Percentiles rank a stretch among this genome's conserved stretches.
phyloP scores from a whole-genome alignment of 2,797 vertebrate species.

The Phalloptychus januarius region DNA sequence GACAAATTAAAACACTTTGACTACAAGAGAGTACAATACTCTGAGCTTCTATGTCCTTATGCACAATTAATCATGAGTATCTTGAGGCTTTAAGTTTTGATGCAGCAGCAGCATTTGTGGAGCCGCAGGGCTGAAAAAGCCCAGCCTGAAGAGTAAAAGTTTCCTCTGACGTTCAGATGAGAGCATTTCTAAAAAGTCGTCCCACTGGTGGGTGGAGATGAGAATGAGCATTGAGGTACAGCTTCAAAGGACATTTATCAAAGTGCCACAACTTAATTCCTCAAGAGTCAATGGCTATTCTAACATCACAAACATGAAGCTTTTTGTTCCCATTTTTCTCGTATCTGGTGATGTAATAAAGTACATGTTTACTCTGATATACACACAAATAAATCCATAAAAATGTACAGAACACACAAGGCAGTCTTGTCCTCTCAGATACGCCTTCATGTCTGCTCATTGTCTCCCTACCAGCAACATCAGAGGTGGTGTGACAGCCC shows the following conservation, averaged over 20 bases:
- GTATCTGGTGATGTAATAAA: conserved; percentile 36
- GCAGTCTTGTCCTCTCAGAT: conserved; percentile 8
- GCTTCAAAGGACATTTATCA: conserved; percentile 72
- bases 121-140: conserved; percentile 68
- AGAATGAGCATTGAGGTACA: conserved; percentile 36
- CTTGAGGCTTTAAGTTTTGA: conserved; percentile 65
- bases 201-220: conserved; percentile 39
- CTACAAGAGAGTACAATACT: conserved; percentile 60
- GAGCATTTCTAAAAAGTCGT: conserved; percentile 67
- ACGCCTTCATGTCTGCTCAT: conserved; percentile 43
- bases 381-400: conserved; percentile 9
- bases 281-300: conserved; percentile 63
- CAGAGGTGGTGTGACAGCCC: conserved; percentile 55
- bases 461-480: conserved; percentile 58
- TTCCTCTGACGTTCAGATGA: conserved; percentile 62
- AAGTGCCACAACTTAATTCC: conserved; percentile 67
- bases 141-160: conserved; percentile 63
- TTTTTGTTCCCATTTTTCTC: conserved; percentile 29
- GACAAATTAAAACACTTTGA: conserved; percentile 27
- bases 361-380: conserved; percentile 34
- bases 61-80: conserved; percentile 55
- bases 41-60: conserved; percentile 60
- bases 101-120: conserved; percentile 54
- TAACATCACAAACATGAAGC: conserved; percentile 54
- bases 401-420: conserved; percentile 21